Base-by-base conservation (phyloP, 2,888 invertebrate species). In the Drosophila hawaiiensis region DNA sequence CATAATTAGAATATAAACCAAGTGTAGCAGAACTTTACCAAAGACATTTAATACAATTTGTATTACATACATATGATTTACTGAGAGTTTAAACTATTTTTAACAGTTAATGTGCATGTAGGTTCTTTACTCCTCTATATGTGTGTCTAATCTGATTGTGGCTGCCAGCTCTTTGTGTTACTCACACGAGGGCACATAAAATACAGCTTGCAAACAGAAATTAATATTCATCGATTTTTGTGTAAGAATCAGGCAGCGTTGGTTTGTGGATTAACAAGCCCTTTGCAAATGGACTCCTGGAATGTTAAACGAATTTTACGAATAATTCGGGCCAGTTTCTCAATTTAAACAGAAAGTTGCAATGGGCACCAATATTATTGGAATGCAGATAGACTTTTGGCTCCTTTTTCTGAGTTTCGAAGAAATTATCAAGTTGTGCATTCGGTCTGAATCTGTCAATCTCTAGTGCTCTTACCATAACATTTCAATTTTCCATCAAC, bases 401-500 rank as follows among this genome's bases (percentile, higher is more conserved):
- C 43, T 58, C 66, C 65, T 41, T 55, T 76, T 71, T 54, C 54
- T 60, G 12, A 60, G 55, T 35, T 61, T 43, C 63, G 29, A 54
- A 33, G 55, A 41, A 31, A 37, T 37, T 28, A n/a, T 43, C 19
- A 37, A 25, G 47, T 22, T 50, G 29, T 29, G 29, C 49, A 35
- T 47, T 28, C 25, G 60, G 29, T n/a, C n/a, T 49, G n/a, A 41
- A 52, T 59, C 50, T 66, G 64, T 61, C 72, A 70, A 77, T 79
- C 67, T 70, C 37, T 73, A 66, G 50, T 61, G 69, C 60, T 58
- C 41, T 66, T 67, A 52, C 43, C 73, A 59, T 65, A 72, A 71
- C 55, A 72, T 78, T 80, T 70, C 69, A 68, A 68, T 67, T 68
- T 73, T 66, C 62, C 75, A 66, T 70, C 73, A 77, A 41, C 68